phyloP scores from a whole-genome alignment of 2,797 vertebrate species.

The Aselliscus stoliczkanus region DNA sequence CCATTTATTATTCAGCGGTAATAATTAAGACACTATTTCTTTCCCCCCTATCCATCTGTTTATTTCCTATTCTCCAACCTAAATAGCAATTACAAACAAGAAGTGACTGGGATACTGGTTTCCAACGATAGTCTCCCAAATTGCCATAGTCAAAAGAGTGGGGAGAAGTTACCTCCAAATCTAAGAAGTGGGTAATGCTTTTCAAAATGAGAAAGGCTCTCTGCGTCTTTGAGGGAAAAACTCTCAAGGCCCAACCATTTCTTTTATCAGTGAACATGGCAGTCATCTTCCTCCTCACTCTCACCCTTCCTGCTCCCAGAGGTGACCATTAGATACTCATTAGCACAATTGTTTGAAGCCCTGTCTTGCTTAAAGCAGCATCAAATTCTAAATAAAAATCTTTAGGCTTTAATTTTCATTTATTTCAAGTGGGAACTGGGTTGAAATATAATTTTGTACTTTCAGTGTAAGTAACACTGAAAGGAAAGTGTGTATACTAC shows the following conservation, averaged over 20 bases:
- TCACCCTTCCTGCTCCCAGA: neutral
- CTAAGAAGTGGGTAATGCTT: neutral
- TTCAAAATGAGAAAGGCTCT: neutral
- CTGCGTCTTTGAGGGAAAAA: neutral
- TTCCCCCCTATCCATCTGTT: neutral
- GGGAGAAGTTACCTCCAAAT: neutral
- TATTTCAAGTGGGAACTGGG: neutral
- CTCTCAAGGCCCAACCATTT: neutral
- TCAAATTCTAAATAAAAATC: constrained; percentile 14
- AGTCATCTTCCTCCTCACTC: neutral
- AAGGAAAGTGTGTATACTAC: neutral
- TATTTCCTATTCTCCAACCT: neutral
- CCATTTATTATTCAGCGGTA: neutral
- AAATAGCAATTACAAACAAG: neutral
- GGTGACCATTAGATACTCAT: neutral
- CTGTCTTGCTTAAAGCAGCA: neutral
- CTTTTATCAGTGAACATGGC: neutral
- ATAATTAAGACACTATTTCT: neutral
- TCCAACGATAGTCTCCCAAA: neutral
- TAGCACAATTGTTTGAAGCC: neutral
- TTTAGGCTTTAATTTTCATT: constrained; percentile 12
- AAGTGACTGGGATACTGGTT: neutral
- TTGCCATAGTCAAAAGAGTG: neutral
- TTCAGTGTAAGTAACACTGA: neutral
- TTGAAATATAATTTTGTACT: neutral